phyloP scores from a whole-genome alignment of 1,140 invertebrate species.

The Brachystomella parvula region DNA sequence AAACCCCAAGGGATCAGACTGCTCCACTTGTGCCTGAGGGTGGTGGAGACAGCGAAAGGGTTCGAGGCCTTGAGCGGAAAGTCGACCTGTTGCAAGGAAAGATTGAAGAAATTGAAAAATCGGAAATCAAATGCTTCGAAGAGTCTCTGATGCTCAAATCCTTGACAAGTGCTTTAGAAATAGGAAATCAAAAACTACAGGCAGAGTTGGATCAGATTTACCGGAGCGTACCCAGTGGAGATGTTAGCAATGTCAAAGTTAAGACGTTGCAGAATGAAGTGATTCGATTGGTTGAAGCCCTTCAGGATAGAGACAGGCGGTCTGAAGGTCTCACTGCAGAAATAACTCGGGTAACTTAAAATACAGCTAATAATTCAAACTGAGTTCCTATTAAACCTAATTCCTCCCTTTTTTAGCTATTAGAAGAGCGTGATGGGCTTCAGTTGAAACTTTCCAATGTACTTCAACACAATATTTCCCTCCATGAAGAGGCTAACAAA shows the following conservation, averaged over 20 bases:
- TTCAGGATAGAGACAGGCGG: slow-evolving; percentile 71
- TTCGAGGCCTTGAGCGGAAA: slow-evolving; percentile 28
- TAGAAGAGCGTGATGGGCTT: slow-evolving; percentile 75
- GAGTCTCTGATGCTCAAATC: slow-evolving; percentile 23
- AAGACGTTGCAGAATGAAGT: slow-evolving; percentile 34
- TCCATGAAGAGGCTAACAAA: slow-evolving; percentile 15
- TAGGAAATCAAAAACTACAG: slow-evolving; percentile 33
- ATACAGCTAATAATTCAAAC: neutral
- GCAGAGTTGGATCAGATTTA: slow-evolving; percentile 24
- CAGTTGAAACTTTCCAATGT: slow-evolving; percentile 71
- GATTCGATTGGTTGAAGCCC: slow-evolving; percentile 56
- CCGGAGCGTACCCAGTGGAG: slow-evolving; percentile 16
- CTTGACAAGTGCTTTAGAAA: slow-evolving; percentile 27
- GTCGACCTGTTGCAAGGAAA: slow-evolving; percentile 36
- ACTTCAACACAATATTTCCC: slow-evolving; percentile 42
- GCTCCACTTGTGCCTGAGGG: neutral
- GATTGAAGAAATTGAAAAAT: slow-evolving; percentile 27
- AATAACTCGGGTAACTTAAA: slow-evolving; percentile 54
- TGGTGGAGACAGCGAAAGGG: neutral
- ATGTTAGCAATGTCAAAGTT: slow-evolving; percentile 25
- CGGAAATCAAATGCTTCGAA: slow-evolving; percentile 33
- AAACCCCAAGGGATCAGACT: neutral
- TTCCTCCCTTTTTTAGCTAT: slow-evolving; percentile 44
- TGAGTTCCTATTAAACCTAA: neutral
- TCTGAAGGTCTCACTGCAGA: slow-evolving; percentile 82